phyloP scores from a whole-genome alignment of 2,888 invertebrate genomes.

The Stegophylla sp. region DNA sequence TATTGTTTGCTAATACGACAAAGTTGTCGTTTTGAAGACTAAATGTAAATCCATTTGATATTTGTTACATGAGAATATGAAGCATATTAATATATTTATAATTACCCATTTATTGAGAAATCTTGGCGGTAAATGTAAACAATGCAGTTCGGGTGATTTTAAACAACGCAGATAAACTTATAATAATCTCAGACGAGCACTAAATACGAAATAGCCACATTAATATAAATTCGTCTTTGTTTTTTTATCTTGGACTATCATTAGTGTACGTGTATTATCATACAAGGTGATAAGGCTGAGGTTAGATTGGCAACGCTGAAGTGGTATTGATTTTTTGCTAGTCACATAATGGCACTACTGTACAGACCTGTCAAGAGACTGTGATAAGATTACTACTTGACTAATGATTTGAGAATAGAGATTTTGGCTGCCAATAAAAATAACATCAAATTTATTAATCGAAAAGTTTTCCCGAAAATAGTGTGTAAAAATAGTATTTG shows the following conservation, averaged over 20 bases:
- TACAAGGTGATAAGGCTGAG: background rate
- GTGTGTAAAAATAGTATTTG: conserved; percentile 41
- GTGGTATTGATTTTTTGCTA: conserved; percentile 23
- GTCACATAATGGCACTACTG: conserved; percentile 10
- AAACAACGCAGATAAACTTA: background rate
- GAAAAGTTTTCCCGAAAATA: conserved; percentile 38
- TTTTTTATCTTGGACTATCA: conserved; percentile 33
- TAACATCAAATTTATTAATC: conserved; percentile 28
- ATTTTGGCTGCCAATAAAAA: conserved; percentile 44
- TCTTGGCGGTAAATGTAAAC: background rate
- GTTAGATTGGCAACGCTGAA: background rate
- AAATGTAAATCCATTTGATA: background rate
- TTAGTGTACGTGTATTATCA: conserved; percentile 59
- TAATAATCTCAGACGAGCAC: background rate
- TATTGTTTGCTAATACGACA: background rate
- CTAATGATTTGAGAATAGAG: no score
- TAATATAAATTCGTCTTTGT: conserved; percentile 30
- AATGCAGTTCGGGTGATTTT: background rate
- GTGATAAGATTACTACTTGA: conserved; percentile 45
- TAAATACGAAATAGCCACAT: background rate
- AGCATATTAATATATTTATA: background rate
- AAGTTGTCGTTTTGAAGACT: background rate
- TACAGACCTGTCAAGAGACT: conserved; percentile 36
- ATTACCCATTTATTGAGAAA: conserved; percentile 49
- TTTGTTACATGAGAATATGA: no score